phyloP scores from a whole-genome alignment of 2,797 vertebrate genomes.

The Morelia viridis region DNA sequence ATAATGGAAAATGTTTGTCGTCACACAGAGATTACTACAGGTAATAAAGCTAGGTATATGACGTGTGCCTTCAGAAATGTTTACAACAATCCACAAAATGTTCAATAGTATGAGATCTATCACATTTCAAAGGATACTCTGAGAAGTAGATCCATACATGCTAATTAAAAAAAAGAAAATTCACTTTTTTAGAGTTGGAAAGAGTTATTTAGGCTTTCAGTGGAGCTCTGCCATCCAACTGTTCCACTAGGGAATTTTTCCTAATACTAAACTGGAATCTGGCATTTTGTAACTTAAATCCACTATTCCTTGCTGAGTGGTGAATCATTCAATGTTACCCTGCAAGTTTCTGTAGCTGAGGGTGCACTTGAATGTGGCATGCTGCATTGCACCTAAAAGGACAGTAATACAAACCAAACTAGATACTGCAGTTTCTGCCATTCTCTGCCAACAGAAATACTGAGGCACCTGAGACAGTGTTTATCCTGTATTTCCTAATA shows the following conservation, averaged over 20 bases:
- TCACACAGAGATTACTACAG: background rate
- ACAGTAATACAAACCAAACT: background rate
- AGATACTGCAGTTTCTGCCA: constrained; percentile 30
- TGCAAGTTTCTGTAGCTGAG: background rate
- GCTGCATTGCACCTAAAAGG: background rate
- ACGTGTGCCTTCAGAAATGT: background rate
- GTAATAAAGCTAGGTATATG: background rate
- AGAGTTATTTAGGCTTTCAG: background rate
- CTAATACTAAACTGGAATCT: background rate
- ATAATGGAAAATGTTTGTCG: background rate
- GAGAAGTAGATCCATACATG: background rate
- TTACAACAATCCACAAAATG: background rate
- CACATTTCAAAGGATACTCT: background rate
- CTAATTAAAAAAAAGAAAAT: background rate
- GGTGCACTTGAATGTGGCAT: background rate
- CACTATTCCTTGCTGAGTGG: background rate
- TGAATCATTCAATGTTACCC: background rate
- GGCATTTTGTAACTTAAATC: background rate
- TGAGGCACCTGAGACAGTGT: background rate
- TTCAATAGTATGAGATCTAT: background rate
- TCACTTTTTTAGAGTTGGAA: no score
- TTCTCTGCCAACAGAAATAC: constrained; percentile 44
- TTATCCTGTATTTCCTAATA: constrained; percentile 60
- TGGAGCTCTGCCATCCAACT: background rate
- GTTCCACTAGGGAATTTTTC: background rate